Conservation (phyloP, 2,888 invertebrate species). For the Periphyllus acericola region DNA sequence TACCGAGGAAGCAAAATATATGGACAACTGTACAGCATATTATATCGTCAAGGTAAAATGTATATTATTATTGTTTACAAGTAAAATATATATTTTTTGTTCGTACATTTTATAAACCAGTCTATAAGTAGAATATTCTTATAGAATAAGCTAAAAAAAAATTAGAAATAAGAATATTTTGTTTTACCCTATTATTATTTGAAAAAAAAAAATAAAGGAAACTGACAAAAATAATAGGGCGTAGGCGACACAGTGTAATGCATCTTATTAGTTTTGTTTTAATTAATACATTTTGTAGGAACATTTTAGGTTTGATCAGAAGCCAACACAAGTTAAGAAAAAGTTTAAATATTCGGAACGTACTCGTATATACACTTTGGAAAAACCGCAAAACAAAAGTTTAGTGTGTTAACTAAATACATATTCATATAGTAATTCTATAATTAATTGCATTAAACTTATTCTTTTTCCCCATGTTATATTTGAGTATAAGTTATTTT, state of each 20-base stretch:
- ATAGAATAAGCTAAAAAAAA: neutral
- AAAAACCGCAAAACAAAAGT: slow-evolving; percentile 8
- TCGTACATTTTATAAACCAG: neutral
- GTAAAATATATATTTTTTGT: too few relatives aligned
- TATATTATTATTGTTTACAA: too few relatives aligned
- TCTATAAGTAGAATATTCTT: neutral
- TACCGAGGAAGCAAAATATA: neutral
- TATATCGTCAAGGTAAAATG: neutral
- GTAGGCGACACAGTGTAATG: neutral
- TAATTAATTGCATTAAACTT: neutral
- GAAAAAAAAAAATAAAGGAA: neutral
- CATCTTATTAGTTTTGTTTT: neutral
- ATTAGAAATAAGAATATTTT: neutral
- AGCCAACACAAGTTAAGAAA: neutral
- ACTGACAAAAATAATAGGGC: neutral
- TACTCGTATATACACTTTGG: neutral
- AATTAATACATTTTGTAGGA: neutral
- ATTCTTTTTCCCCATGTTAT: neutral
- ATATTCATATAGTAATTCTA: neutral
- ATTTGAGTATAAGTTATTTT: slow-evolving; percentile 11
- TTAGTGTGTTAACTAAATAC: too few relatives aligned
- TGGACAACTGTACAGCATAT: neutral
- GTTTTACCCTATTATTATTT: neutral
- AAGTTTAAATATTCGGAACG: slow-evolving; percentile 8
- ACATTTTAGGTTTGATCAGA: slow-evolving; percentile 4